Evolutionary conservation across 2,888 invertebrate species (phyloP), one percentile per base, ranked within the genome.

Genomic region (Phrixothrix hirtus): DNA sequence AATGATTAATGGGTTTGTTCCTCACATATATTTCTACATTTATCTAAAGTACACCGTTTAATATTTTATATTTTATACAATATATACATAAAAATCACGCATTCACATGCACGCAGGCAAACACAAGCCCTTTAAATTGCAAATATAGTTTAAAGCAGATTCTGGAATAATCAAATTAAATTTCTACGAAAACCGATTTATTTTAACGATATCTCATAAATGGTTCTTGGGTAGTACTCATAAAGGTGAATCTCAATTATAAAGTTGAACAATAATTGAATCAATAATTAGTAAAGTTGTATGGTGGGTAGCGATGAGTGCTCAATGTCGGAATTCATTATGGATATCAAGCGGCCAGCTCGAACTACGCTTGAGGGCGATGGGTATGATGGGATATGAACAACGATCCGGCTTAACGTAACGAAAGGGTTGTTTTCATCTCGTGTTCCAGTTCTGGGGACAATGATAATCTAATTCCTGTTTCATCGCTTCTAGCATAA

Each of bases 231-330:
- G 39, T 27, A 13, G 37, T 30, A 36, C 37, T 43, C 37, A 30
- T 58, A 55, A 58, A 58, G 52, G 53, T 50, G 25, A 47, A 47
- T 50, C 46, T 54, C 42, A 54, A 59, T 57, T 59, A 57, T 51
- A 54, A 58, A 59, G 51, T 59, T 50, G 55, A 45, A 59, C 55
- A 59, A 57, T 57, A 57, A 59, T 57, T 59, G 52, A 57, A 57
- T 59, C 57, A 55, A 55, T 57, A 52, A 57, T 59, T 55, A 52
- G 49, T 25, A 55, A 55, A 57, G 52, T 59, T 57, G 43, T 50
- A 43, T 48, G 44, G 47, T 36, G 37, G 14, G n/a, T n/a, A 37
- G 36, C 25, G 35, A 41, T 35, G 41, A 45, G 42, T 29, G 45
- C 25, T 50, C 56, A 31, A 31, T 38, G 43, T 50, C 45, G 17